Conservation (phyloP, 2,113 vertebrate genomes). For the Oreochromis tanganicae region DNA sequence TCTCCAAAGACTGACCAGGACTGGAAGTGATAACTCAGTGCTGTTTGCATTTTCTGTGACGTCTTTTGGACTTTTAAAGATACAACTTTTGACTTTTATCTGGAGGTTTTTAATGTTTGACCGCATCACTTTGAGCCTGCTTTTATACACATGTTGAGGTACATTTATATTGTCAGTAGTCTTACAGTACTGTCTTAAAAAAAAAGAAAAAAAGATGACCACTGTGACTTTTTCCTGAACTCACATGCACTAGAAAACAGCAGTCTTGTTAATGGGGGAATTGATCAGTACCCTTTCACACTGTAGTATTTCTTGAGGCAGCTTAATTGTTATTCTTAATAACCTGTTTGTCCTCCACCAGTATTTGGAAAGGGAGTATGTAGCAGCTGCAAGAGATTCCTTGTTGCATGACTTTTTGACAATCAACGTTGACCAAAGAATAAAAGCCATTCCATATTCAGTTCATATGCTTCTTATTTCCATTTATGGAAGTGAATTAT, state of each 20-base stretch:
- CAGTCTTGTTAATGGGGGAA: not conserved
- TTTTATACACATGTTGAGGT: conserved; percentile 49
- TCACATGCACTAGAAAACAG: not conserved
- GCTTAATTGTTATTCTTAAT: conserved; percentile 45
- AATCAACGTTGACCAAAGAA: conserved; percentile 57
- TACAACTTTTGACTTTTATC: conserved; percentile 3
- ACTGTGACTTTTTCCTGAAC: conserved; percentile 28
- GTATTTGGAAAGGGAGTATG: conserved; percentile 21
- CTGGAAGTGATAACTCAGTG: conserved; percentile 23
- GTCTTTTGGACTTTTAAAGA: conserved; percentile 12
- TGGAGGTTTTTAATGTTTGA: not conserved
- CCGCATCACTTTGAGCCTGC: conserved; percentile 27
- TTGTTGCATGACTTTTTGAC: conserved; percentile 63
- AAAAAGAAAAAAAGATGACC: conserved; percentile 5
- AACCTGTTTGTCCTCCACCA: conserved; percentile 6
- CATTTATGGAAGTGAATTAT: not conserved
- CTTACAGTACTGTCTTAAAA: not conserved
- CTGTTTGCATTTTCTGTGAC: conserved; percentile 10
- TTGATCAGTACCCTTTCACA: not conserved
- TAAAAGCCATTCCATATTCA: conserved; percentile 60
- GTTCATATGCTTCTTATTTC: conserved; percentile 9
- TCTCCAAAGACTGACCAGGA: conserved; percentile 41
- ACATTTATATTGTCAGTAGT: conserved; percentile 25
- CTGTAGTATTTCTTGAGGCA: conserved; percentile 43
- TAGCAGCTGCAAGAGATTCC: conserved; percentile 32